Evolutionary conservation across 2,888 invertebrate species (phyloP), one percentile per base, ranked within the genome.

Genomic region (Eilema griseolum): DNA sequence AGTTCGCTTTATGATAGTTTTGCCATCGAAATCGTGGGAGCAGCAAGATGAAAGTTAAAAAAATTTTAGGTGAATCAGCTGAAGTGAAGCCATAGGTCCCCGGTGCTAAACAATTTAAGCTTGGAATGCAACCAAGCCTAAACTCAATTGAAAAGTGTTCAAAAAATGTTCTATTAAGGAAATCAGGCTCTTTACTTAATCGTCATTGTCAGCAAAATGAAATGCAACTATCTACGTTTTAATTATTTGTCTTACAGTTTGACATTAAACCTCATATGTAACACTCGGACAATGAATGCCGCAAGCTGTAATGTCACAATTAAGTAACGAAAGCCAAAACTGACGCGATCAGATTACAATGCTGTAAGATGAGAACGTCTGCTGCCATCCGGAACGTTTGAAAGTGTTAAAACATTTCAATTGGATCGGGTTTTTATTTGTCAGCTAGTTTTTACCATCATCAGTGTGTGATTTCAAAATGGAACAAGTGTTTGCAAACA

Each of bases 301-400:
- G 59, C 59, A 76, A 85, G 24, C 7, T 56, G 57, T 70, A 65
- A 85, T 88, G 83, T 85, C n/a, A 81, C 80, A 77, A 84, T 80
- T 82, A 83, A 81, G 82, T 77, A 85, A 82, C 82, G 81, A 86
- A 85, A 84, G 83, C 78, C 84, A 86, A 86, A 89, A 89, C 84
- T 89, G 78, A 82, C 78, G 73, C 80, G 78, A 79, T 86, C 81
- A 83, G 81, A 86, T 86, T 85, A 75, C 82, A 74, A 84, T 84
- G 85, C 79, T 81, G 87, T 83, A 88, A 90, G 83, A 82, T 81
- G 76, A 85, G 85, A 81, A 75, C 77, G 73, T 82, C 80, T 74
- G 81, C 84, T 71, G 56, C 76, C 81, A 82, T 81, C 86, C 85
- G 85, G 86, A 90, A 88, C 88, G 83, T 70, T n/a, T 72, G 75